Base-by-base conservation (phyloP, 2,888 invertebrate genomes). In the Mythimna impura region DNA sequence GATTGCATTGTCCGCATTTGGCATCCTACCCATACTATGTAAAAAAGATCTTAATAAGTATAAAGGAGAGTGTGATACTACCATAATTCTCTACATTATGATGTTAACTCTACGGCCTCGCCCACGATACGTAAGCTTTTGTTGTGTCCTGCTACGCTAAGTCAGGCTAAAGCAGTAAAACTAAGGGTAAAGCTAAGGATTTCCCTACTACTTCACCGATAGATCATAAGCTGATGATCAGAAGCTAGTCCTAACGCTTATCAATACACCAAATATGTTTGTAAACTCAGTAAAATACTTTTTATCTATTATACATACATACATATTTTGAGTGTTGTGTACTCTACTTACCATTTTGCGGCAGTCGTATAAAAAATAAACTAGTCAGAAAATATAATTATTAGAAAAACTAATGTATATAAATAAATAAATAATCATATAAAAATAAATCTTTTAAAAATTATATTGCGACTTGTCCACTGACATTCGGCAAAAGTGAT, bases 401-500 rank as follows among this genome's bases (percentile, higher is more conserved):
- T 4, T 61, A 9, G 3, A 61, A 61, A 43, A 40, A 22, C 0
- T 5, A n/a, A 60, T 6, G 36, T 36, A n/a, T 36, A 20, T 2
- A 7, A n/a, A n/a, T n/a, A n/a, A n/a, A n/a, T n/a, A n/a, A n/a
- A n/a, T n/a, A n/a, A n/a, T n/a, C 6, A 1, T 30, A 47, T n/a
- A 20, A 10, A n/a, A 60, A 60, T n/a, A 58, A n/a, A 60, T 10
- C 6, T n/a, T n/a, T n/a, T 60, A 12, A 1, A 36, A 36, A 61
- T 34, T n/a, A 40, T 40, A 0, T 36, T 61, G 8, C 5, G 10
- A 14, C 34, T 36, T 14, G 36, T 36, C 7, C 3, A 17, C 36
- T 61, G 61, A 61, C 61, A 61, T 40, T 40, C 22, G 5, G 5
- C 14, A 40, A 61, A 61, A 61, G n/a, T 40, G 22, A 61, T 14